A percentile compares a stretch with the other conserved stretches of the same genome.
These are phyloP conservation scores for Bergia sp. DNA, from an alignment of 92 coral and sea anemone genomes.

Conservation along the genomic window DNA sequence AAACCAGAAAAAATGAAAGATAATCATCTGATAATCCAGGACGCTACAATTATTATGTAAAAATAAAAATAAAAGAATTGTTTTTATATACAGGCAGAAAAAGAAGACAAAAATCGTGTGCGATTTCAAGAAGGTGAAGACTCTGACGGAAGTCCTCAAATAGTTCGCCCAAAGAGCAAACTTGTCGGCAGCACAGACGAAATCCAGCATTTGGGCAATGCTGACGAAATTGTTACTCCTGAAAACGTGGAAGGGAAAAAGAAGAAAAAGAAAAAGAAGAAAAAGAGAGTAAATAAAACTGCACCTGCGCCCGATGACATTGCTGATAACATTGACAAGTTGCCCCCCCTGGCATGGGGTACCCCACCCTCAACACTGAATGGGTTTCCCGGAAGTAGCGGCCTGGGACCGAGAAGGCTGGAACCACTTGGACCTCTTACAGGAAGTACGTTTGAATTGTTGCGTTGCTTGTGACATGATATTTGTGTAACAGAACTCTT, in stretches of 20 bases:
- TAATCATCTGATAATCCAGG: background rate
- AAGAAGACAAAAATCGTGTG: background rate
- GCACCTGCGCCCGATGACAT: conserved; percentile 69
- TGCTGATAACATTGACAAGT: conserved; percentile 29
- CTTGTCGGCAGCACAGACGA: conserved; percentile 5
- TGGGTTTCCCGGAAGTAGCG: conserved; percentile 74
- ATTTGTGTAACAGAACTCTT: too few relatives aligned
- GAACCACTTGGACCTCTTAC: conserved; percentile 77
- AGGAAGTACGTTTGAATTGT: conserved; percentile 30
- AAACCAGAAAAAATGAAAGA: too few relatives aligned
- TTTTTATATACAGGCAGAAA: background rate
- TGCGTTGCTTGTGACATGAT: too few relatives aligned
- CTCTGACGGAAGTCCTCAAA: conserved; percentile 18
- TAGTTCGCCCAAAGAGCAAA: background rate
- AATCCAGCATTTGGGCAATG: background rate
- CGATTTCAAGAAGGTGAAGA: conserved; percentile 33
- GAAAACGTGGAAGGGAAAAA: conserved; percentile 57
- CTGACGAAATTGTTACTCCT: conserved; percentile 30
- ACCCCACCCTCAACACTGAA: conserved; percentile 73
- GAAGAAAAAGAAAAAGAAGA: conserved; percentile 86
- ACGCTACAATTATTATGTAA: too few relatives aligned
- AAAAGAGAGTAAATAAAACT: conserved; percentile 61
- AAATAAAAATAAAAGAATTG: too few relatives aligned
- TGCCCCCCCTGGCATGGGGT: conserved; percentile 79
- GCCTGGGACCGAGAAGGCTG: conserved; percentile 61